These are phyloP conservation scores for Oncopodura yosiiana DNA, from an alignment of 1,140 invertebrate genomes.

Conservation along the genomic window DNA sequence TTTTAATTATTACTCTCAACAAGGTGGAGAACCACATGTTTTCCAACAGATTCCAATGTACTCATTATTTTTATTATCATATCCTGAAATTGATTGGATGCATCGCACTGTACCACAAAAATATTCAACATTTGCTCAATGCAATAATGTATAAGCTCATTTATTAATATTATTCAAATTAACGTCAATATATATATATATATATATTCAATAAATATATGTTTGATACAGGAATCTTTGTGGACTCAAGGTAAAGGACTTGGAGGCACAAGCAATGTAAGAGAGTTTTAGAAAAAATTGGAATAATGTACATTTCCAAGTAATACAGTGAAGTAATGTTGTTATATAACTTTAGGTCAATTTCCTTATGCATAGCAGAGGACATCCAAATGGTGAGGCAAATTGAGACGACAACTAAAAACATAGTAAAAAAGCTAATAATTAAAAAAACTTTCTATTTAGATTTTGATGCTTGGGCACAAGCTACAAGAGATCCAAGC, in stretches of 20 bases:
- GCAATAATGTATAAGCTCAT: constrained; percentile 9
- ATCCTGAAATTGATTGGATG: constrained; percentile 26
- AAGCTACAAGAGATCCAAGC: constrained; percentile 43
- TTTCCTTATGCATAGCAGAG: neutral
- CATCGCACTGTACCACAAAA: constrained; percentile 27
- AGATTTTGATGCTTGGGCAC: constrained; percentile 51
- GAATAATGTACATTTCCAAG: too few relatives aligned
- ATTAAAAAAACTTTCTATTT: too few relatives aligned
- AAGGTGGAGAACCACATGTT: neutral
- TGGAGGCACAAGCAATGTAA: neutral
- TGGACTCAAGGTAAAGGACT: neutral
- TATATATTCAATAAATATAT: neutral
- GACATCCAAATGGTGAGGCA: too few relatives aligned
- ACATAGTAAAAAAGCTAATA: too few relatives aligned
- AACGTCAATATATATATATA: too few relatives aligned
- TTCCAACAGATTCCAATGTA: neutral
- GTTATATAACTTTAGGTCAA: too few relatives aligned
- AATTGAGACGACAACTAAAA: too few relatives aligned
- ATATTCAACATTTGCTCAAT: constrained; percentile 8
- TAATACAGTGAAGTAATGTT: too few relatives aligned
- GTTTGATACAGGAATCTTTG: too few relatives aligned
- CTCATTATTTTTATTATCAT: constrained; percentile 13
- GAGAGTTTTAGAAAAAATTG: too few relatives aligned
- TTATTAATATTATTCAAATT: too few relatives aligned
- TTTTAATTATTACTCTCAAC: too few relatives aligned